Base-by-base conservation (phyloP, 2,113 vertebrate species). In the Thamnophis sirtalis region DNA sequence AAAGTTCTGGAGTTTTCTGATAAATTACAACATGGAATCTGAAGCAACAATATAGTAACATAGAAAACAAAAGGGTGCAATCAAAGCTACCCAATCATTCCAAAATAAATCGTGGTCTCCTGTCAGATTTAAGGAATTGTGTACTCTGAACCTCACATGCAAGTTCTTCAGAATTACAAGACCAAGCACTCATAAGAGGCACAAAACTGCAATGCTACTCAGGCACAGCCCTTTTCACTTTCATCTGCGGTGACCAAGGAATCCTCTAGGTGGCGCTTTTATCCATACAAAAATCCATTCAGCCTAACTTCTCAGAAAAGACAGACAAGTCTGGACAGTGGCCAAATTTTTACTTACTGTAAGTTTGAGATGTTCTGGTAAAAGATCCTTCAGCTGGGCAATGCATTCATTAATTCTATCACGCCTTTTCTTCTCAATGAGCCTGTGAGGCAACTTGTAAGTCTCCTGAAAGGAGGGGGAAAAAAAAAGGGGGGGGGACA, bases 401-500 rank as follows among this genome's bases (percentile, higher is more conserved):
- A 99, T 99, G 98, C 99, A 99, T 95, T 99, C 99, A 95, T 99
- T 99, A 94, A 99, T 99, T 94, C 99, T 95, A 97, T 99, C 99
- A 17, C 99, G 98, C 94, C 99, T 97, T 95, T 99, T 99, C 98
- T 99, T 99, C 95, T 99, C 99, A 56, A 99, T 99, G 92, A 99
- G 98, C 60, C 99, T 95, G 96, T 99, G 99, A 0, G 99, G 99
- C 96, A 99, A 93, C 97, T 99, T 99, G 98, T 99, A 99, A 0
- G 99, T 99, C 96, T 99, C 99, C 99, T 99, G 97, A 49, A 86
- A 86, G 88, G n/a, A n/a, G n/a, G n/a, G n/a, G 68, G 43, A 43
- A 43, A n/a, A 93, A 92, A 93, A 84, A 89, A 9, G 3, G 85
- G 26, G 85, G 63, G 21, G 2, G 5, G 43, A 1, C 33, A 56